phyloP scores from a whole-genome alignment of 2,113 vertebrate genomes.

The Caloenas nicobarica region DNA sequence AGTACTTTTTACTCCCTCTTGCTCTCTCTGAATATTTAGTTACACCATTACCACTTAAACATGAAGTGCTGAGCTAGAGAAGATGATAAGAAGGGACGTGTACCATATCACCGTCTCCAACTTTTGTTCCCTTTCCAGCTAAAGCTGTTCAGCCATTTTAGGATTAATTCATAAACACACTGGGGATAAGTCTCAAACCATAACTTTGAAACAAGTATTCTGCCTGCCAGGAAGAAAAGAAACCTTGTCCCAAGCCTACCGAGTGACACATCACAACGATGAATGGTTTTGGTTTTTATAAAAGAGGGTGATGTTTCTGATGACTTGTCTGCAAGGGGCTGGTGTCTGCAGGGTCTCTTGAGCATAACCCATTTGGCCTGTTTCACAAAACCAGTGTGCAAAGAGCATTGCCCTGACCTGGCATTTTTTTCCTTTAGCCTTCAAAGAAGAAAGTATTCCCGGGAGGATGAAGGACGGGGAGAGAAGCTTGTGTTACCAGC shows the following conservation, averaged over 20 bases:
- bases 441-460: neutral
- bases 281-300: neutral
- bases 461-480: neutral
- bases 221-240: neutral
- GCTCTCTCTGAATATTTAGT: neutral
- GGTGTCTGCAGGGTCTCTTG: neutral
- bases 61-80: neutral
- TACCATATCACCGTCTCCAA: neutral
- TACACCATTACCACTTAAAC: neutral
- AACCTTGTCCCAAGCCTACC: neutral
- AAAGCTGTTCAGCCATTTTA: neutral
- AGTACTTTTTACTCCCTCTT: neutral
- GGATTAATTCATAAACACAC: neutral
- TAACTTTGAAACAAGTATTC: neutral
- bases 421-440: neutral
- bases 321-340: neutral
- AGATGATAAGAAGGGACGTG: neutral
- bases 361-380: fast-evolving
- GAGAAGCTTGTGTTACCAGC: neutral
- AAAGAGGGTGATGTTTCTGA: neutral
- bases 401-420: neutral
- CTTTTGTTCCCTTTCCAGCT: neutral
- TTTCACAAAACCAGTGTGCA: neutral
- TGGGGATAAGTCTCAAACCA: neutral
- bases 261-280: neutral